Percentiles rank a stretch among this genome's conserved stretches.
phyloP scores from a whole-genome alignment of 2,888 invertebrate species.

The Mythimna vitellina region DNA sequence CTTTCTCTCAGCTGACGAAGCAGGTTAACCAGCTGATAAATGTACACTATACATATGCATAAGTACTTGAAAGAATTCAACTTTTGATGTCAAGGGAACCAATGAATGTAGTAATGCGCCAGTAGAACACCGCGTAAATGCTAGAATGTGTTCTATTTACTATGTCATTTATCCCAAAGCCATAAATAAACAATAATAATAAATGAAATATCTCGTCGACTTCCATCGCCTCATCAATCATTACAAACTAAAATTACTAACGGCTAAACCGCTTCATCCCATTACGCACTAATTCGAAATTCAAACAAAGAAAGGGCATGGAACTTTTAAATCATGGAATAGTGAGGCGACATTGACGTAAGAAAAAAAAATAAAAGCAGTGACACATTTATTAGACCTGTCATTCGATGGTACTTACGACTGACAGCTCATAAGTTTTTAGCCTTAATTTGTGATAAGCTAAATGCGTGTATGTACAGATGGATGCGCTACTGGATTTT shows the following conservation, averaged over 20 bases:
- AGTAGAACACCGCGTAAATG: not conserved
- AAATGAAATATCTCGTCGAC: conserved; percentile 54
- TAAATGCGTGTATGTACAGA: conserved; percentile 79
- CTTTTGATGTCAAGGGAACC: not conserved
- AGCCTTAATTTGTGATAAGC: conserved; percentile 89
- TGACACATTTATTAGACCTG: conserved; percentile 89
- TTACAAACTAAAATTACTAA: conserved; percentile 60
- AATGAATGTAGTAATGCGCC: not conserved
- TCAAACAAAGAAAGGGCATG: conserved; percentile 89
- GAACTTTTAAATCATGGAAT: conserved; percentile 88
- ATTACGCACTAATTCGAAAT: conserved; percentile 76
- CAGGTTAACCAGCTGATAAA: conserved; percentile 16
- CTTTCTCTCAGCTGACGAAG: conserved; percentile 29
- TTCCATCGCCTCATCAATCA: conserved; percentile 63
- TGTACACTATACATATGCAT: not conserved
- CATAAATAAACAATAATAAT: conserved; percentile 44
- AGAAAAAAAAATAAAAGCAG: conserved; percentile 79
- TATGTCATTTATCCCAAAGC: not conserved
- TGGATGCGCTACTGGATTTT: conserved; percentile 83
- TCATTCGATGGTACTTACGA: conserved; percentile 81
- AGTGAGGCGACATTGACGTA: conserved; percentile 85
- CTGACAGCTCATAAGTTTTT: conserved; percentile 87
- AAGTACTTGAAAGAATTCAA: conserved; percentile 9
- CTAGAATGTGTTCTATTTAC: not conserved
- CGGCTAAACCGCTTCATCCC: conserved; percentile 61